Evolutionary conservation across 2,113 vertebrate species (phyloP), one percentile per base, ranked within the genome.

Genomic region (Stictonetta naevosa): DNA sequence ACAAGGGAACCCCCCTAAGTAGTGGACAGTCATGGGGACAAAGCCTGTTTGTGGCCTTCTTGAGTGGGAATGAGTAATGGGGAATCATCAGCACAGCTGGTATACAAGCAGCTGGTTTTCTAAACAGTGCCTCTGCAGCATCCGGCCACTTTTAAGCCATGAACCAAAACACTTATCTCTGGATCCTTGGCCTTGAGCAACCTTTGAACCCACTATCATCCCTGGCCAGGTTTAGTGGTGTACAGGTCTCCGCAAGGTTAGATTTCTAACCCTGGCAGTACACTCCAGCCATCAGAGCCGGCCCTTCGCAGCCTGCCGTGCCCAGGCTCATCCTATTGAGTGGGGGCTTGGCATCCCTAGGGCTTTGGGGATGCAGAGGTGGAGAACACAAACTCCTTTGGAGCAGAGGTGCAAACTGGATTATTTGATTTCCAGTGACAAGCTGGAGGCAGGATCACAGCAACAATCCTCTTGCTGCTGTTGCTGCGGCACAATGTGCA

Each of bases 91-190:
- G 15, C 52, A 38, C 26, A 28, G 18, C n/a, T 46, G 52, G 72
- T 92, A 94, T 93, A 92, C 95, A 93, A 69, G 31, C 19, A 3
- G 5, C n/a, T 19, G 0, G 2, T 44, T 80, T 82, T 55, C 67
- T 88, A 96, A 95, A 94, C 85, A 66, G 16, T 26, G 40, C 82
- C 59, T 58, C 63, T 25, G 72, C 75, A 58, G 63, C 86, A 92
- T 96, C 94, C 76, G 75, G 79, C 55, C 0, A 19, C 90, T 71
- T 53, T 53, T 13, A n/a, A 80, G 72, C 29, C 53, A 33, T 52
- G 68, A 81, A 67, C 81, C 69, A 67, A 71, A 91, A 77, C 9
- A 31, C 63, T 85, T 56, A 72, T 29, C 38, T 76, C 72, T 31
- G 69, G 26, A 23, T 91, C 63, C 68, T 48, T 11, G 33, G 42